Evolutionary conservation across 2,797 vertebrate genomes (phyloP).

Genomic region (Notamacropus eugenii): DNA sequence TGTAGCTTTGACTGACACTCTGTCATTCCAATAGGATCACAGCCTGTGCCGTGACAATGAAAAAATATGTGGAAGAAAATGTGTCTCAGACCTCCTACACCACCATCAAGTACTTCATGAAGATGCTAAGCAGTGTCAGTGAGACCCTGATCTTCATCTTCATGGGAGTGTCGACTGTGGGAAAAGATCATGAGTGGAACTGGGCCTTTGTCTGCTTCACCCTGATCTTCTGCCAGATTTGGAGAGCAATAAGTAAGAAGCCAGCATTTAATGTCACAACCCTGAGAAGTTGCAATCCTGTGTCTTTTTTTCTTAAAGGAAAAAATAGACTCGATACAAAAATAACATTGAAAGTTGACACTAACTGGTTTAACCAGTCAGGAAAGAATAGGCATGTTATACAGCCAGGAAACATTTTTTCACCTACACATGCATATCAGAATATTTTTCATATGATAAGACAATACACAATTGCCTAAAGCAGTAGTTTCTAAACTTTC

Average conservation of each 20-base stretch:
- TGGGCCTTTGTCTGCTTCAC: conserved; percentile 96
- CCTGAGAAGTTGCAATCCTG: neutral
- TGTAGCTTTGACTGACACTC: neutral
- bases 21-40: conserved; percentile 89
- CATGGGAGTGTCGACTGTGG: conserved; percentile 94
- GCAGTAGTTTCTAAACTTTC: neutral
- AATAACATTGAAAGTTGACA: neutral
- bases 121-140: conserved; percentile 93
- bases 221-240: conserved; percentile 92
- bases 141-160: conserved; percentile 96
- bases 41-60: conserved; percentile 95
- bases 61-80: conserved; percentile 95
- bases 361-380: conserved; percentile 33
- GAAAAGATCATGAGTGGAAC: conserved; percentile 96
- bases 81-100: conserved; percentile 93
- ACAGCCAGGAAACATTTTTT: conserved; percentile 35
- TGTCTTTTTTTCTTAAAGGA: neutral
- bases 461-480: neutral
- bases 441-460: conserved; percentile 18
- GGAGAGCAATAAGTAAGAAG: conserved; percentile 93
- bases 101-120: conserved; percentile 93
- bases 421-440: neutral
- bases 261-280: neutral
- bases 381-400: neutral
- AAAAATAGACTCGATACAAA: conserved; percentile 10